Percentiles rank a stretch among this genome's conserved stretches.
phyloP scores from a whole-genome alignment of 2,113 vertebrate species.

The Chroicocephalus ridibundus region DNA sequence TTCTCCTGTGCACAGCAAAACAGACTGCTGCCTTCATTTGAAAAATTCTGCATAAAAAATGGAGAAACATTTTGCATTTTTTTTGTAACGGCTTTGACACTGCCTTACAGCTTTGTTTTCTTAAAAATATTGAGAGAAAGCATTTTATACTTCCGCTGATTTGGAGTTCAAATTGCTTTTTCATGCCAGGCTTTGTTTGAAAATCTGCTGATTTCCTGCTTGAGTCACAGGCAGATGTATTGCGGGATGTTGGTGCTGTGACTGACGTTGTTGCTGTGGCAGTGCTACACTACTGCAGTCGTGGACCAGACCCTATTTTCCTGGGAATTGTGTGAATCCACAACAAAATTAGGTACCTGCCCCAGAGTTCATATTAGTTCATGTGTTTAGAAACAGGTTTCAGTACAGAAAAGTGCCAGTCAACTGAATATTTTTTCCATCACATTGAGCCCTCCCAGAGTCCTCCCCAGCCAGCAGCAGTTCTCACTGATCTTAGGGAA shows the following conservation, averaged over 20 bases:
- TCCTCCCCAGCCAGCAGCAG: background rate
- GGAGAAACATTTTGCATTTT: background rate
- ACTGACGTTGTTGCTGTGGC: background rate
- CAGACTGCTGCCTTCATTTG: background rate
- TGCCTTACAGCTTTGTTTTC: background rate
- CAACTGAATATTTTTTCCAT: background rate
- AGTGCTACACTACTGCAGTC: background rate
- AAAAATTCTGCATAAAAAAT: background rate
- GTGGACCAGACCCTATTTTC: background rate
- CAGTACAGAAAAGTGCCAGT: background rate
- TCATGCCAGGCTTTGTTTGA: background rate
- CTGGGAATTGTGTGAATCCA: background rate
- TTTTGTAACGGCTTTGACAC: background rate
- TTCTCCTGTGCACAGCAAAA: background rate
- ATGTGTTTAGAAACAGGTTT: background rate
- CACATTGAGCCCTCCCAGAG: background rate
- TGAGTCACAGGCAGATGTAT: background rate
- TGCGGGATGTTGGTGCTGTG: background rate
- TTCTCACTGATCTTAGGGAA: background rate
- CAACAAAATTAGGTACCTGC: background rate
- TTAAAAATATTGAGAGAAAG: background rate
- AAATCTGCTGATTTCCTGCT: conserved; percentile 31
- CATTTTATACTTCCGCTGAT: background rate
- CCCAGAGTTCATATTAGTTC: background rate
- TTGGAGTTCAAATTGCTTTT: background rate